Percentiles rank a stretch among this genome's conserved stretches.
Evolutionary conservation across 2,888 invertebrate genomes (phyloP).

Genomic region (Alloscopus bannaensis): DNA sequence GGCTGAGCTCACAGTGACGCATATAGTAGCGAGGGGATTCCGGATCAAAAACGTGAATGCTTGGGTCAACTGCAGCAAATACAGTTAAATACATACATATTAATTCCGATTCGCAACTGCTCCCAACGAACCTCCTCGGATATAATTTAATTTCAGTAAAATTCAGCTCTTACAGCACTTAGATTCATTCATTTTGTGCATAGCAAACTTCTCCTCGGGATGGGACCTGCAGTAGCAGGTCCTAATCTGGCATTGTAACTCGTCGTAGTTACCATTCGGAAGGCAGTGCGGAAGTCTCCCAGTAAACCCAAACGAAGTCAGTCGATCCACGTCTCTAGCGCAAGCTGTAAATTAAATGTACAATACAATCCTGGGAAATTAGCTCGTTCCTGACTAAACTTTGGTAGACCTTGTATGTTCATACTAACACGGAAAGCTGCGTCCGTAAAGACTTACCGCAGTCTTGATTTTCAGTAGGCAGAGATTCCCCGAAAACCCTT

Average conservation of each 20-base stretch:
- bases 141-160: conserved; percentile 3
- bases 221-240: conserved; percentile 77
- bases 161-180: conserved; percentile 72
- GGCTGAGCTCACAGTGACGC: conserved; percentile 63
- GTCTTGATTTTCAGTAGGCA: conserved; percentile 76
- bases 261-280: conserved; percentile 82
- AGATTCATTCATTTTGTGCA: conserved; percentile 53
- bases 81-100: too few species aligned
- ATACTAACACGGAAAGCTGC: too few species aligned
- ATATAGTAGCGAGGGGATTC: conserved; percentile 55
- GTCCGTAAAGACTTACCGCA: conserved; percentile 82
- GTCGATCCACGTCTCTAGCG: conserved; percentile 65
- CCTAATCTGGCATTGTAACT: conserved; percentile 82
- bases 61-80: conserved; percentile 31
- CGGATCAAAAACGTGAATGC: conserved; percentile 53
- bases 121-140: too few species aligned
- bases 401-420: too few species aligned
- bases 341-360: conserved; percentile 56
- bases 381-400: too few species aligned
- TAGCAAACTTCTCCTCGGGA: conserved; percentile 39
- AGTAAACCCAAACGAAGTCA: conserved; percentile 63
- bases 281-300: conserved; percentile 79
- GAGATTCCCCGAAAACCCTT: conserved; percentile 82
- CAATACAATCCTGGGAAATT: conserved; percentile 9
- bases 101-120: too few species aligned